Evolutionary conservation across 2,797 vertebrate genomes (phyloP), one percentile per base, ranked within the genome.

Genomic region (Oceanodroma leucorhoa): DNA sequence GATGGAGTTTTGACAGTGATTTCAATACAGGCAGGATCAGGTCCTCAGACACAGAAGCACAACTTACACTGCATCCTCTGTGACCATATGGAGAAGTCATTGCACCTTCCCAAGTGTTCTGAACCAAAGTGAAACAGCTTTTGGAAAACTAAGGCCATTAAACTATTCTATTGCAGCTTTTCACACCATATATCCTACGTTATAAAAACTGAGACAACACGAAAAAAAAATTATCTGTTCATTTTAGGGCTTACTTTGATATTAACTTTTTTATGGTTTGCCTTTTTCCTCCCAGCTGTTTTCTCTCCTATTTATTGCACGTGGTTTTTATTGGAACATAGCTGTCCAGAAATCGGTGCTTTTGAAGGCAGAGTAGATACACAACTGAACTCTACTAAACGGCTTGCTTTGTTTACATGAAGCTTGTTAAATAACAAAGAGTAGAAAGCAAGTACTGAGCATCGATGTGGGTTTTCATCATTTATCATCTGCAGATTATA

Each of bases 301-400:
- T 93, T 73, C 55, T 84, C 78, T 97, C 89, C 15, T 85, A 54
- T 93, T 96, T 95, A 95, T 80, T 94, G 57, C 60, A 84, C 5
- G 0, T 60, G 38, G 0, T 22, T 93, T 97, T 93, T 86, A 83
- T 45, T 77, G 72, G 55, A 73, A 43, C 38, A 36, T 61, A 64
- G 48, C 51, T 81, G 43, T 82, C 70, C 85, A 93, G 57, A 89
- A 78, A n/a, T 77, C 3, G 0, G 66, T 75, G 66, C 77, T 93
- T 93, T 93, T 96, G 90, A 96, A 94, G 80, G 70, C 90, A 89
- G 40, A 57, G 24, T 24, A 75, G 73, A 94, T 57, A 27, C 81
- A 75, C 34, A 91, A 70, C 23, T 84, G 87, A 93, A 30, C 70
- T 70, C 54, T 48, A 6, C 67, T 90, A 88, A 94, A 94, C 54